These are phyloP conservation scores for Patella depressa DNA, from an alignment of 2,888 invertebrate species.

Conservation along the genomic window DNA sequence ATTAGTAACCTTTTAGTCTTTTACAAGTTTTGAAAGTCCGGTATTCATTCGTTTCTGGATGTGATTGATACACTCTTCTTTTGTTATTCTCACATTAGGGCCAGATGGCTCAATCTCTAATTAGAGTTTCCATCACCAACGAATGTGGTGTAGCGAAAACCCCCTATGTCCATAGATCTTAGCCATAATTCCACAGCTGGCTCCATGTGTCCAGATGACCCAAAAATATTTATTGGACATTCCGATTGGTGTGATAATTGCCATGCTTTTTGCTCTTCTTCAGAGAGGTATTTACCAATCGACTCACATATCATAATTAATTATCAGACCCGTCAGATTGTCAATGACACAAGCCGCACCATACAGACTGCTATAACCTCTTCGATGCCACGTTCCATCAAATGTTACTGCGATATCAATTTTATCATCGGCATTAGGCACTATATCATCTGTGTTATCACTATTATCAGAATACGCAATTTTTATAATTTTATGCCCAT, in stretches of 20 bases:
- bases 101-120: background rate
- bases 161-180: background rate
- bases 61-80: background rate
- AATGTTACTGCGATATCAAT: no score
- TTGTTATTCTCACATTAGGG: background rate
- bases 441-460: no score
- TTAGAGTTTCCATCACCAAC: background rate
- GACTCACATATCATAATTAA: background rate
- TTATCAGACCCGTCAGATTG: background rate
- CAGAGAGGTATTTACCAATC: background rate
- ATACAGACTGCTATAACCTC: background rate
- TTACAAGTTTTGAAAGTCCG: background rate
- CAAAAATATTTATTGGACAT: background rate
- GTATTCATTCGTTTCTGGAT: background rate
- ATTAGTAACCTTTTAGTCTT: background rate
- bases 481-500: no score
- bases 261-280: background rate
- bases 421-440: no score
- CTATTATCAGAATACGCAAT: no score
- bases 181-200: background rate
- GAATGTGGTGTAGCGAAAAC: background rate
- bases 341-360: background rate
- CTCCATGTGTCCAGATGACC: background rate
- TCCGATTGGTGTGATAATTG: no score
- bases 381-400: no score